These are phyloP conservation scores for Uria aalge DNA, from an alignment of 2,113 vertebrate species.

Conservation along the genomic window DNA sequence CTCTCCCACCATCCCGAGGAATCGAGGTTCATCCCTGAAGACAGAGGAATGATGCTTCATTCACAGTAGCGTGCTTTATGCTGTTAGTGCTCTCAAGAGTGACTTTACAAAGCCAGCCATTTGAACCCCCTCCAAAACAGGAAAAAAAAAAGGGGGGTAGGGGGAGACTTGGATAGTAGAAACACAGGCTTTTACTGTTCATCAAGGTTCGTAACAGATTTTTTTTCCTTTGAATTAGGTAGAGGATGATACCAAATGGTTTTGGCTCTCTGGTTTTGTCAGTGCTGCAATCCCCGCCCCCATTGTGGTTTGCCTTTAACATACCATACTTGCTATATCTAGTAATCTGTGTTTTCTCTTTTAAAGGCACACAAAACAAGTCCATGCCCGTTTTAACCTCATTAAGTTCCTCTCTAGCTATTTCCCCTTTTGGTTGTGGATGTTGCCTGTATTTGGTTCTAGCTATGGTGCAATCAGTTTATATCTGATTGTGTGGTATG, in stretches of 20 bases:
- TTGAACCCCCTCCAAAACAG: not conserved
- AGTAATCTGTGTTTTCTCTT: not conserved
- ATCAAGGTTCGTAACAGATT: not conserved
- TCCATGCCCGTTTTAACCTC: conserved; percentile 8
- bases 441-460: conserved; percentile 39
- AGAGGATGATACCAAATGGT: not conserved
- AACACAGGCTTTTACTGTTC: not conserved
- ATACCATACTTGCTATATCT: not conserved
- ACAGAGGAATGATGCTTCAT: rapidly evolving
- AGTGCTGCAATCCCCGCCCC: not conserved
- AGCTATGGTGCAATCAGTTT: conserved; percentile 23
- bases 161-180: not conserved
- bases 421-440: conserved; percentile 34
- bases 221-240: not conserved
- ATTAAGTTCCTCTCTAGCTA: conserved; percentile 10
- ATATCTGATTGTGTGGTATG: conserved; percentile 43
- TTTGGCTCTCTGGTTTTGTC: not conserved
- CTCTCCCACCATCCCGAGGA: rapidly evolving
- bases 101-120: not conserved
- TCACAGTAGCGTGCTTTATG: not conserved
- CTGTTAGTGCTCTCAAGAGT: not conserved
- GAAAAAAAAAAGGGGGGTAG: too few relatives aligned
- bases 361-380: not conserved
- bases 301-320: not conserved
- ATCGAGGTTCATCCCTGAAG: not conserved